These are phyloP conservation scores for Porites lobata DNA, from an alignment of 92 coral and sea anemone species.

Conservation along the genomic window DNA sequence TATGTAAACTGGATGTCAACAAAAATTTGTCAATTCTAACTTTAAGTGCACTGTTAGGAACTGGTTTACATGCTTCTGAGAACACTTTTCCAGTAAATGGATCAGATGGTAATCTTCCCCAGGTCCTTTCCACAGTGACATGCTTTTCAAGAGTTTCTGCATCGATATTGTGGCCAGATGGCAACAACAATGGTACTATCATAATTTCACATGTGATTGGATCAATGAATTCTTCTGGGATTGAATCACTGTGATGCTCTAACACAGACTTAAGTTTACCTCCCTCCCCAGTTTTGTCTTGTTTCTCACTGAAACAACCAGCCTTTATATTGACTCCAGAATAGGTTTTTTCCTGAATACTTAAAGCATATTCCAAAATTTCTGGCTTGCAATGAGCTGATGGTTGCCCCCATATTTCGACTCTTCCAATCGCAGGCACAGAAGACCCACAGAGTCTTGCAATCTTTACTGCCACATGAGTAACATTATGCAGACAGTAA, in stretches of 20 bases:
- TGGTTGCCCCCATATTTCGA: conserved; percentile 93
- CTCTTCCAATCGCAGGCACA: conserved; percentile 87
- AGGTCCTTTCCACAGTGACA: conserved; percentile 75
- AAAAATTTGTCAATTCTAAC: conserved; percentile 91
- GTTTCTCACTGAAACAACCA: background rate
- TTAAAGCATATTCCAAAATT: conserved; percentile 60
- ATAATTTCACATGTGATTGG: conserved; percentile 91
- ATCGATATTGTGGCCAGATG: conserved; percentile 95
- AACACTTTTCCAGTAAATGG: conserved; percentile 96
- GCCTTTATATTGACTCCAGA: background rate
- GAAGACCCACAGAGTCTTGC: conserved; percentile 77
- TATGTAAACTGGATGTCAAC: conserved; percentile 75
- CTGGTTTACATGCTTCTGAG: conserved; percentile 73
- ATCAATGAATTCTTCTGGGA: conserved; percentile 93
- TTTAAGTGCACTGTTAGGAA: conserved; percentile 93
- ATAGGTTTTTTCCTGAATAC: conserved; percentile 56
- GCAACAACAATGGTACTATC: conserved; percentile 92
- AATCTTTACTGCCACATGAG: conserved; percentile 82
- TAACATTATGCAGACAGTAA: conserved; percentile 68
- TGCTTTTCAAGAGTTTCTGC: conserved; percentile 92
- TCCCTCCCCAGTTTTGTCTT: background rate
- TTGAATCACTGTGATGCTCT: background rate
- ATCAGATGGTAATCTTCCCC: conserved; percentile 95
- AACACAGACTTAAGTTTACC: background rate
- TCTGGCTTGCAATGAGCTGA: conserved; percentile 61